A percentile compares a stretch with the other conserved stretches of the same genome.
Conservation (phyloP, 1,140 invertebrate genomes). For the Cydia splendana region DNA sequence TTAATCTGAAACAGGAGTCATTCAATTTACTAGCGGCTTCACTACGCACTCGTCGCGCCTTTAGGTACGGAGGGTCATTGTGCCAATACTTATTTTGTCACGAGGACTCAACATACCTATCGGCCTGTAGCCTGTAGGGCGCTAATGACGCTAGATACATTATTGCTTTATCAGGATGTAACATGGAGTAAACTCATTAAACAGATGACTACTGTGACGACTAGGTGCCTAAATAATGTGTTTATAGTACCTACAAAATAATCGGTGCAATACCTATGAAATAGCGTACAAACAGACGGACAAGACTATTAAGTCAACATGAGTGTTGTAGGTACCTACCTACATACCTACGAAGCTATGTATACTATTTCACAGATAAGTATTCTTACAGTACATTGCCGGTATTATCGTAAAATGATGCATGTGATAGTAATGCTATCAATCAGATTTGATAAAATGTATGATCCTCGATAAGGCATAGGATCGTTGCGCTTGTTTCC, state of each 20-base stretch:
- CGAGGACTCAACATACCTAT: background rate
- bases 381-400: background rate
- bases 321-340: background rate
- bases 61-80: background rate
- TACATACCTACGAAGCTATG: no score
- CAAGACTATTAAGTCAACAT: no score
- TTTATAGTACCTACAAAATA: no score
- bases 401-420: background rate
- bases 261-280: no score
- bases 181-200: background rate
- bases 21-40: constrained; percentile 18
- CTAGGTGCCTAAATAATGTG: background rate
- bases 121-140: background rate
- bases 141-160: background rate
- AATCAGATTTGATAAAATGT: background rate
- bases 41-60: constrained; percentile 9
- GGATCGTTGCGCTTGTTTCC: no score
- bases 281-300: no score
- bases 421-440: background rate
- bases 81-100: background rate
- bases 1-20: constrained; percentile 16
- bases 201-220: background rate
- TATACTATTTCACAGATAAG: background rate
- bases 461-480: background rate
- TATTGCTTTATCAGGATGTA: background rate